These are phyloP conservation scores for Cistogaster globosa DNA, from an alignment of 2,888 invertebrate species.

Conservation along the genomic window DNA sequence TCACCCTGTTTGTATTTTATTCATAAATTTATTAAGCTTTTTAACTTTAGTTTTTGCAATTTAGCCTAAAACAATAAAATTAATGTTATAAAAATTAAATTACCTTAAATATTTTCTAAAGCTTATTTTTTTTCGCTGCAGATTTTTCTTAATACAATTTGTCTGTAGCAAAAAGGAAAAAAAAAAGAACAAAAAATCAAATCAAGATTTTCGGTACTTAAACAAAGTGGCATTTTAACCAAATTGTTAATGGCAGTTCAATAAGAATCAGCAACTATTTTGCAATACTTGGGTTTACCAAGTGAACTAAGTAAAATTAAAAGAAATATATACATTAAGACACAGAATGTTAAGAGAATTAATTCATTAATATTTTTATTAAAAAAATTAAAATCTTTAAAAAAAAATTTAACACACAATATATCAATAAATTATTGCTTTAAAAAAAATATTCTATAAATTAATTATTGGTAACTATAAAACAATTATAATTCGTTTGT, in stretches of 20 bases:
- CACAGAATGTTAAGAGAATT: slow-evolving; percentile 20
- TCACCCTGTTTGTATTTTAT: too few species aligned
- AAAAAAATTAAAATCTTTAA: not conserved
- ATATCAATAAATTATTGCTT: too few species aligned
- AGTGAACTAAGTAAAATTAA: not conserved
- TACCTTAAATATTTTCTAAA: not conserved
- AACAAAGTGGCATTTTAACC: slow-evolving; percentile 33
- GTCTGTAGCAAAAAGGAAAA: not conserved
- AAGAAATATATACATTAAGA: not conserved
- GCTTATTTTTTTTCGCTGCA: not conserved
- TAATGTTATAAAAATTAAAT: not conserved
- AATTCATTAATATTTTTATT: not conserved
- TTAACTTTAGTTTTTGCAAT: too few species aligned
- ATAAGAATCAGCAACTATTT: slow-evolving; percentile 37
- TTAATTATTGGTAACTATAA: too few species aligned
- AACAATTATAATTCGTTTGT: too few species aligned
- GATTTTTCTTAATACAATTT: not conserved
- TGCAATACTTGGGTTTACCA: slow-evolving; percentile 26
- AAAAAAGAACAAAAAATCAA: slow-evolving; percentile 1
- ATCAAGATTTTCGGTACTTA: slow-evolving; percentile 21
- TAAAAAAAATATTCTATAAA: too few species aligned
- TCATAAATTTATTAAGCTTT: too few species aligned
- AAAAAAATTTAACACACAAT: too few species aligned
- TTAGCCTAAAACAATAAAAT: too few species aligned
- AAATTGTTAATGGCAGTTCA: slow-evolving; percentile 39